Conservation (phyloP, 2,797 vertebrate species). For the Lacerta viridis region DNA sequence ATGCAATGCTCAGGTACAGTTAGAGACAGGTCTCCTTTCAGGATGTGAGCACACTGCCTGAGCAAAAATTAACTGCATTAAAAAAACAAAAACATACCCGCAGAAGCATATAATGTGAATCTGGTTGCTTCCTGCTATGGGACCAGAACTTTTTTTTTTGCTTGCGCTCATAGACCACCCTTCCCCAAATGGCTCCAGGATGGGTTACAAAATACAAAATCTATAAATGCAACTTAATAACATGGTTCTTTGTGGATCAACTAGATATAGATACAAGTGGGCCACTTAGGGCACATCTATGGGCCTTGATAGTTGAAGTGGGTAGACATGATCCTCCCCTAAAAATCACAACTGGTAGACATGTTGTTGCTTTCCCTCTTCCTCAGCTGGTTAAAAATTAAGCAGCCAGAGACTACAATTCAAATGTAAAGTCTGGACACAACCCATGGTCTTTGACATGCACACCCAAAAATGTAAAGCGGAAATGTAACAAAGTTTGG, state of each 20-base stretch:
- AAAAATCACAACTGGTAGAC: neutral
- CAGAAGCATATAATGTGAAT: neutral
- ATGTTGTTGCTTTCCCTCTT: neutral
- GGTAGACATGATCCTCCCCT: too few relatives aligned
- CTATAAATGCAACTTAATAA: too few relatives aligned
- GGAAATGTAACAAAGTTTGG: too few relatives aligned
- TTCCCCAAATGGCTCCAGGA: neutral
- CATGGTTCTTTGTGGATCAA: neutral
- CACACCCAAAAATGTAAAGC: too few relatives aligned
- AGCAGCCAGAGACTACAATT: too few relatives aligned
- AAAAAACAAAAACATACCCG: too few relatives aligned
- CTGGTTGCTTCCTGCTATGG: neutral
- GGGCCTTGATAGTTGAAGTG: neutral
- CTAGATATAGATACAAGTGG: neutral
- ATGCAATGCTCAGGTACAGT: conserved; percentile 22
- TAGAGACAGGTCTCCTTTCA: conserved; percentile 43
- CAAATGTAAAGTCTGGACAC: too few relatives aligned
- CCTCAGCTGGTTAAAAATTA: neutral
- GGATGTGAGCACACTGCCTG: conserved; percentile 8
- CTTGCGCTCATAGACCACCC: neutral
- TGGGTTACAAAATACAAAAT: neutral
- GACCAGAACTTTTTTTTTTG: neutral
- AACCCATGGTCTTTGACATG: too few relatives aligned
- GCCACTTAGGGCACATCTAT: neutral
- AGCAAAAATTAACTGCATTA: neutral